Percentiles rank a stretch among this genome's conserved stretches.
phyloP scores from a whole-genome alignment of 2,888 invertebrate species.

The Scaptomyza parva region DNA sequence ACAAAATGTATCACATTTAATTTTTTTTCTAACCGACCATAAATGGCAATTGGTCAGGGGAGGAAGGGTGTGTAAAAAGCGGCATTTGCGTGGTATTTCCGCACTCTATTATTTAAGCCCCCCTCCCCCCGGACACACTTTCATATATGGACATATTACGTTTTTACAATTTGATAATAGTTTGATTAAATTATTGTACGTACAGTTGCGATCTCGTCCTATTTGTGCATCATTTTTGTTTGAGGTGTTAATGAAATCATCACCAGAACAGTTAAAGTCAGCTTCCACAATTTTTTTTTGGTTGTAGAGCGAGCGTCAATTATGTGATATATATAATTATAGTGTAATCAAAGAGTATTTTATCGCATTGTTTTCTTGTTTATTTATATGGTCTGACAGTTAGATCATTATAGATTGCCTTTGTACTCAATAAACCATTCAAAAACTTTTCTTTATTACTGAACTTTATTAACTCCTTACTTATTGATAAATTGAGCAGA shows the following conservation, averaged over 20 bases:
- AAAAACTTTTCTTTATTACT: no score
- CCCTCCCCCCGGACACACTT: no score
- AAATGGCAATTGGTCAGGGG: slow-evolving; percentile 25
- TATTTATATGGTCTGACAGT: not conserved
- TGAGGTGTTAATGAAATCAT: slow-evolving; percentile 40
- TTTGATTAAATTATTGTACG: slow-evolving; percentile 18
- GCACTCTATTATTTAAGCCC: slow-evolving; percentile 15
- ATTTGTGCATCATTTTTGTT: slow-evolving; percentile 12
- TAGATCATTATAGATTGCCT: not conserved
- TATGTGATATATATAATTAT: slow-evolving; percentile 6
- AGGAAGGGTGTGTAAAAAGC: not conserved
- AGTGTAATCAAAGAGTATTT: not conserved
- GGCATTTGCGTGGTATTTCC: slow-evolving; percentile 20
- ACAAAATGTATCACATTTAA: slow-evolving; percentile 16
- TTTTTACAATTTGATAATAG: slow-evolving; percentile 30
- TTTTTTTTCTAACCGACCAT: slow-evolving; percentile 27
- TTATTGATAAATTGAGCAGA: not conserved
- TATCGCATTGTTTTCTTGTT: not conserved
- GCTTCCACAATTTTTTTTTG: slow-evolving; percentile 8
- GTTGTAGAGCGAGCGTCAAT: slow-evolving; percentile 4
- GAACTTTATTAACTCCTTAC: not conserved
- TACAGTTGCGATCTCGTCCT: slow-evolving; percentile 13
- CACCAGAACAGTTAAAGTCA: slow-evolving; percentile 18
- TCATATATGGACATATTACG: slow-evolving; percentile 22
- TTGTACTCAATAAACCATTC: not conserved